Conservation (phyloP, 2,888 invertebrate genomes). For the Sipha maydis region DNA sequence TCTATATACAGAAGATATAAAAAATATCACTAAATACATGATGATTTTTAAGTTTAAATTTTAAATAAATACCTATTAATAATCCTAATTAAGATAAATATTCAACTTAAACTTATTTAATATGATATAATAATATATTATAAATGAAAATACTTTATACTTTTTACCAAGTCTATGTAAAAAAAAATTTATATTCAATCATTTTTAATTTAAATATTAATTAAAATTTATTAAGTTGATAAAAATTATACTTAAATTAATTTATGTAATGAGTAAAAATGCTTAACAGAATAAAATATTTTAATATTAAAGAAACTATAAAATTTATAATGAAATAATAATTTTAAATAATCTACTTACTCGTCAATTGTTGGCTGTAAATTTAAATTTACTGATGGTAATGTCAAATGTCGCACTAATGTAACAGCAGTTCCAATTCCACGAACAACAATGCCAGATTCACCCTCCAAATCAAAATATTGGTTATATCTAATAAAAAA, state of each 20-base stretch:
- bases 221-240: background rate
- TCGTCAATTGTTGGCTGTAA: slow-evolving; percentile 49
- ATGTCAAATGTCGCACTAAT: slow-evolving; percentile 68
- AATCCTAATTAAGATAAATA: too few species aligned
- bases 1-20: background rate
- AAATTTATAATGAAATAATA: background rate
- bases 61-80: background rate
- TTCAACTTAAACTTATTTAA: background rate
- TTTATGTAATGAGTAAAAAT: background rate
- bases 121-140: background rate
- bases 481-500: slow-evolving; percentile 78
- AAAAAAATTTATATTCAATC: background rate
- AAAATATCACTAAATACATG: background rate
- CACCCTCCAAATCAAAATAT: slow-evolving; percentile 96
- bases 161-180: background rate
- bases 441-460: slow-evolving; percentile 95
- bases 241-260: background rate
- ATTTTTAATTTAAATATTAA: background rate
- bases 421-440: slow-evolving; percentile 92
- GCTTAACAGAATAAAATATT: background rate
- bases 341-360: slow-evolving; percentile 43
- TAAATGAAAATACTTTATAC: background rate
- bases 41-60: background rate
- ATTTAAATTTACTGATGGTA: slow-evolving; percentile 58
- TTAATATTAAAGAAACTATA: background rate